These are phyloP conservation scores for Cheirogaleus medius DNA, from an alignment of 2,113 vertebrate genomes.

Conservation along the genomic window DNA sequence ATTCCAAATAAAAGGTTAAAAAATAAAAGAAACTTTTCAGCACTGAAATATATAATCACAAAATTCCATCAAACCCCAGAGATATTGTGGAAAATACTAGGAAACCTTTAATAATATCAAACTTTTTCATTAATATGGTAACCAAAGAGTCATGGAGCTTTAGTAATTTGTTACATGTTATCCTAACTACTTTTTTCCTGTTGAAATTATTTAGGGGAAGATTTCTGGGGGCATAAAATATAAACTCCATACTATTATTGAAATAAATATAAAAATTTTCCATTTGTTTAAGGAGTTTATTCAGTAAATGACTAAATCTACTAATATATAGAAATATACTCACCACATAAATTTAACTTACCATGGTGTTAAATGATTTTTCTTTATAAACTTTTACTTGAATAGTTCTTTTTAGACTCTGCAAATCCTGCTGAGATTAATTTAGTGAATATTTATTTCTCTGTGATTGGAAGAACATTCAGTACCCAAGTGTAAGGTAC, in stretches of 20 bases:
- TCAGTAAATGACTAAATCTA: neutral
- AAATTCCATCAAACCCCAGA: neutral
- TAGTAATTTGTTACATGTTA: neutral
- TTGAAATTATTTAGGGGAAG: neutral
- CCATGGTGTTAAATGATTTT: neutral
- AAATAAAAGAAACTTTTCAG: neutral
- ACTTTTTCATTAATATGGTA: neutral
- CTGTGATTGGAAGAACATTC: neutral
- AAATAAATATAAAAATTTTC: neutral
- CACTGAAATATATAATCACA: neutral
- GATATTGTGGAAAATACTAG: neutral
- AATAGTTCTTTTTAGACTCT: neutral
- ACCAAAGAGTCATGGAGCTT: neutral
- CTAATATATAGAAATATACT: neutral
- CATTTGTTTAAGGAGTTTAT: neutral
- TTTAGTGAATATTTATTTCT: conserved; percentile 3
- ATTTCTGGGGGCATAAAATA: neutral
- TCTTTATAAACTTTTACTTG: neutral
- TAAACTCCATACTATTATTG: neutral
- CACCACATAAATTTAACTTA: neutral
- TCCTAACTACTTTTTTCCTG: neutral
- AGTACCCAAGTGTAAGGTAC: neutral
- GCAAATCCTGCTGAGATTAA: neutral
- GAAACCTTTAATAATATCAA: neutral
- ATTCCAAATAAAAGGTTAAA: neutral